Evolutionary conservation across 1,140 invertebrate species (phyloP).

Genomic region (Drosophila lacteicornis): DNA sequence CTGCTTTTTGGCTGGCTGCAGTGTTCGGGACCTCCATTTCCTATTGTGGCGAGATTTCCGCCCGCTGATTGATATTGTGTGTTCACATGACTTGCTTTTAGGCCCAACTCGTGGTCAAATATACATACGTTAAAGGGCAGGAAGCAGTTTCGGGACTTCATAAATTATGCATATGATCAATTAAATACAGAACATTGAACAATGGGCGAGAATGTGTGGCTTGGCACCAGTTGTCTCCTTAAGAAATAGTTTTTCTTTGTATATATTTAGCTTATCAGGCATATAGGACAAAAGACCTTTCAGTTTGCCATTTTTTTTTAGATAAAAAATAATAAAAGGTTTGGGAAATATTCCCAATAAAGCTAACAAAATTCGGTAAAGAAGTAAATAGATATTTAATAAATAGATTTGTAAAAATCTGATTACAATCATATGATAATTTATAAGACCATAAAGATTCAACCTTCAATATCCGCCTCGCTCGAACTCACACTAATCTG

Average conservation of each 20-base stretch:
- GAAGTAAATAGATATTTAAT: too few species aligned
- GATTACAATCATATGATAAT: too few species aligned
- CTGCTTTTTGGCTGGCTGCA: neutral
- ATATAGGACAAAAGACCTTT: neutral
- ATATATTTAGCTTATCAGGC: neutral
- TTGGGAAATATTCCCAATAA: neutral
- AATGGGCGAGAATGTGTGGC: neutral
- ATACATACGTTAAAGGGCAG: neutral
- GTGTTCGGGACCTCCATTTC: conserved; percentile 29
- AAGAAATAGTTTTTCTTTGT: conserved; percentile 3
- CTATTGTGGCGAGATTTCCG: conserved; percentile 33
- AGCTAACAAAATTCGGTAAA: neutral
- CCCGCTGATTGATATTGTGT: conserved; percentile 38
- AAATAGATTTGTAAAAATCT: too few species aligned
- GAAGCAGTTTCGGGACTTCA: neutral
- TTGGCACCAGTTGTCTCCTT: conserved; percentile 6
- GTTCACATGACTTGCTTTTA: conserved; percentile 23
- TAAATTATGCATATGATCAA: conserved; percentile 44
- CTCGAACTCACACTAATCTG: too few species aligned
- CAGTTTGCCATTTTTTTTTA: neutral
- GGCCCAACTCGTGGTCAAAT: conserved; percentile 14
- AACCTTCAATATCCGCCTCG: too few species aligned
- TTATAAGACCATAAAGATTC: too few species aligned
- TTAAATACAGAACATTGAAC: conserved; percentile 50
- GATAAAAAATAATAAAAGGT: too few species aligned